A percentile compares a stretch with the other conserved stretches of the same genome.
Conservation (phyloP, 2,888 invertebrate species). For the Acanthosepion pharaonis region DNA sequence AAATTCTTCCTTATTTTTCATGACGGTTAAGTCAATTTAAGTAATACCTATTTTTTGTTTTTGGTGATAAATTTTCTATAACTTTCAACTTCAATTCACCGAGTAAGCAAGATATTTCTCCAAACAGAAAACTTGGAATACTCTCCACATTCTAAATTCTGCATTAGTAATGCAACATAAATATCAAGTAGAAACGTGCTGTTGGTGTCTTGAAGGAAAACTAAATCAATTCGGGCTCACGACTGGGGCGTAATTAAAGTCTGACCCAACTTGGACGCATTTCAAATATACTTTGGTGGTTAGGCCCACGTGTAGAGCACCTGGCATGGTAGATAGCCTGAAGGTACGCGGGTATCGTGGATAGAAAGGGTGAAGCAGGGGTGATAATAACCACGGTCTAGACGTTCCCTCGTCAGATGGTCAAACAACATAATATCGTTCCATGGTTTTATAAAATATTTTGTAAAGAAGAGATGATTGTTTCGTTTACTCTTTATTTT, state of each 20-base stretch:
- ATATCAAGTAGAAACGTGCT: neutral
- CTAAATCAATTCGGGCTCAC: constrained; percentile 1
- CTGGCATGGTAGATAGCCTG: neutral
- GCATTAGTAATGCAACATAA: neutral
- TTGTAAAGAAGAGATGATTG: neutral
- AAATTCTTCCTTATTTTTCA: too few relatives aligned
- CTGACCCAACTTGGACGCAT: neutral
- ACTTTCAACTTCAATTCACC: neutral
- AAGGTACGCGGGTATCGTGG: neutral
- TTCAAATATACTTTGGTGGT: neutral
- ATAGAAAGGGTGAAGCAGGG: neutral
- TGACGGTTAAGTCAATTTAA: too few relatives aligned
- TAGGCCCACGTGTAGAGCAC: neutral
- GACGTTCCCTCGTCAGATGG: neutral
- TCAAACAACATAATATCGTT: neutral
- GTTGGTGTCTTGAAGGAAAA: neutral
- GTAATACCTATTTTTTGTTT: too few relatives aligned
- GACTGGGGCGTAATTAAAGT: constrained; percentile 22
- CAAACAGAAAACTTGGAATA: neutral
- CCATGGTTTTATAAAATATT: neutral
- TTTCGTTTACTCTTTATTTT: neutral
- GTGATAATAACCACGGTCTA: neutral
- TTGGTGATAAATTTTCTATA: neutral
- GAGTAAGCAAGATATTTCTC: neutral
- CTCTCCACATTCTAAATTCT: neutral